These are phyloP conservation scores for Sarcophaga bullata DNA, from an alignment of 1,140 invertebrate species.

Conservation along the genomic window DNA sequence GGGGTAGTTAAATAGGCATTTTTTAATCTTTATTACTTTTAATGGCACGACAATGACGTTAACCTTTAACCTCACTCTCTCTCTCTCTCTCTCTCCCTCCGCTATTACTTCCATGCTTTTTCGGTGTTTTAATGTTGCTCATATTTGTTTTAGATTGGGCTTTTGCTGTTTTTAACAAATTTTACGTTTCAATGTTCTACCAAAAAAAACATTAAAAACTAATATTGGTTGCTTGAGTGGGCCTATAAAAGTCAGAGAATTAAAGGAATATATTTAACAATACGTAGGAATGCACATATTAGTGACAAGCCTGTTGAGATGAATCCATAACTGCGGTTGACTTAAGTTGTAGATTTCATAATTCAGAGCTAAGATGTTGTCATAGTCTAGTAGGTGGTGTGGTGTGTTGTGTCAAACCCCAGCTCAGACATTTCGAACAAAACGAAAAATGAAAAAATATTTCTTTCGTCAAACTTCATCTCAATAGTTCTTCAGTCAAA, in stretches of 20 bases:
- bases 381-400: too few relatives aligned
- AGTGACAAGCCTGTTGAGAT: too few relatives aligned
- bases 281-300: too few relatives aligned
- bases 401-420: too few relatives aligned
- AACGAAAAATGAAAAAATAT: too few relatives aligned
- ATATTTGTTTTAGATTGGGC: conserved; percentile 1
- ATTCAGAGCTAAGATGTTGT: too few relatives aligned
- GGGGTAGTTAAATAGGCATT: not conserved
- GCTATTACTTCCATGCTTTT: not conserved
- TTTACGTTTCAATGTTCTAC: not conserved
- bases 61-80: not conserved
- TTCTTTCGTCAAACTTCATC: too few relatives aligned
- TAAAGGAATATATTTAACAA: not conserved
- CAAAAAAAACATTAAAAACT: conserved; percentile 28
- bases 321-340: too few relatives aligned
- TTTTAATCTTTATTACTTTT: conserved; percentile 9
- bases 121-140: not conserved
- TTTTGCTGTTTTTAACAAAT: conserved; percentile 31
- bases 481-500: too few relatives aligned
- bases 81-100: not conserved
- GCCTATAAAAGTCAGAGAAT: not conserved
- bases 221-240: conserved; percentile 29
- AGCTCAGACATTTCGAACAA: too few relatives aligned
- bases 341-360: too few relatives aligned
- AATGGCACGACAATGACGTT: not conserved